Conservation (phyloP, 2,113 vertebrate genomes). For the Cryptomyrus ogoouensis region DNA sequence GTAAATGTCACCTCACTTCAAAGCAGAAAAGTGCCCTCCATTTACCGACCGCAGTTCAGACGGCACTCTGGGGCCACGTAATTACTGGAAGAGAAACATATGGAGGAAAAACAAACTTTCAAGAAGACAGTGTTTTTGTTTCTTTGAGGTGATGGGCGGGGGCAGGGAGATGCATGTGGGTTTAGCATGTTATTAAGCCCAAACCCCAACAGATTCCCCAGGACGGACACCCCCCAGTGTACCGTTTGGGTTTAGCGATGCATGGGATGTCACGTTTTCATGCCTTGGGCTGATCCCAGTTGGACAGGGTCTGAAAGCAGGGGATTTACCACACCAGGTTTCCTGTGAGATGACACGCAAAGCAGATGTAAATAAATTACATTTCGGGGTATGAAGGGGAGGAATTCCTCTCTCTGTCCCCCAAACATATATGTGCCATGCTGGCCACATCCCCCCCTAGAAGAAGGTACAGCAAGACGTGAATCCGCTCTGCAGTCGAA, state of each 20-base stretch:
- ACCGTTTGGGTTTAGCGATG: background rate
- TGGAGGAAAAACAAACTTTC: conserved; percentile 21
- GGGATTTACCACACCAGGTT: background rate
- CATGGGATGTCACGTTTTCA: background rate
- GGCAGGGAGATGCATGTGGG: conserved; percentile 36
- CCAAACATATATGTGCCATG: background rate
- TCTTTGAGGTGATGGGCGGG: conserved; percentile 37
- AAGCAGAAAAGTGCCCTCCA: background rate
- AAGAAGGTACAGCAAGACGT: background rate
- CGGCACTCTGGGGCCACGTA: background rate
- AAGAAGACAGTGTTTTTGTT: conserved; percentile 46
- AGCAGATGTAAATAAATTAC: conserved; percentile 20
- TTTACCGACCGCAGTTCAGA: background rate
- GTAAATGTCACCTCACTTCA: background rate
- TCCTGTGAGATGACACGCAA: conserved; percentile 16
- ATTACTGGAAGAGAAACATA: conserved; percentile 26
- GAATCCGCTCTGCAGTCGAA: background rate
- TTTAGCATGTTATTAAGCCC: conserved; percentile 36
- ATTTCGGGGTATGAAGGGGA: conserved; percentile 19
- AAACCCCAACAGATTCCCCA: conserved; percentile 33
- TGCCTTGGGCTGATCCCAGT: background rate
- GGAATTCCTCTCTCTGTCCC: background rate
- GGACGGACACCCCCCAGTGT: conserved; percentile 11
- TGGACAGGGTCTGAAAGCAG: background rate
- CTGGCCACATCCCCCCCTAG: conserved; percentile 1